Conservation (phyloP, 2,797 vertebrate species). For the Micromesistius poutassou region DNA sequence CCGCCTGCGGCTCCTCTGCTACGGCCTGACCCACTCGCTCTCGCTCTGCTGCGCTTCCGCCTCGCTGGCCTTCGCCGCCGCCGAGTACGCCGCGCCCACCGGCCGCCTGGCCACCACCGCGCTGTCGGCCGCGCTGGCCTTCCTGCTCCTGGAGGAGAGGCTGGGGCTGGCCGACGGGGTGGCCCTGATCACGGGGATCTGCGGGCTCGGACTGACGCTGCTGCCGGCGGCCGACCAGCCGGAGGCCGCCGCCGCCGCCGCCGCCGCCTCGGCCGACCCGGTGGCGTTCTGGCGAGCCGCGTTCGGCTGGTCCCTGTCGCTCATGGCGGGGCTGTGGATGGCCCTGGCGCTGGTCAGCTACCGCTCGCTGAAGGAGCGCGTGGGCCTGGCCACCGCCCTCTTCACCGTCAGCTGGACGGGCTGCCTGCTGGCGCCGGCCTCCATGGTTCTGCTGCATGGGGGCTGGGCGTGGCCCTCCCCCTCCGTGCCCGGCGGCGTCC, state of each 20-base stretch:
- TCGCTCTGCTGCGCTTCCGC: conserved; percentile 95
- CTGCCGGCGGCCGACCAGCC: conserved; percentile 72
- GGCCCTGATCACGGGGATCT: conserved; percentile 81
- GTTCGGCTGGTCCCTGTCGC: conserved; percentile 92
- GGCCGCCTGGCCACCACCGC: conserved; percentile 93
- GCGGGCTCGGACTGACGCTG: conserved; percentile 88
- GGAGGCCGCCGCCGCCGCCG: conserved; percentile 59
- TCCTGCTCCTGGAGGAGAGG: conserved; percentile 91
- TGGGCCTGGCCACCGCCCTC: conserved; percentile 91
- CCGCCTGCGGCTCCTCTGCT: conserved; percentile 86
- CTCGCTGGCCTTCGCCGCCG: conserved; percentile 88
- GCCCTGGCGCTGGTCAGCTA: conserved; percentile 94
- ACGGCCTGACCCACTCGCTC: conserved; percentile 89
- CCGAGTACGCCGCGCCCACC: conserved; percentile 86
- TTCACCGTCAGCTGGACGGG: conserved; percentile 98
- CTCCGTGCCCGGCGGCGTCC: conserved; percentile 57
- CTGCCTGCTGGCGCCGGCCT: conserved; percentile 82
- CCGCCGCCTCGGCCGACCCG: conserved; percentile 67
- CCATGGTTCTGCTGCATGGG: conserved; percentile 89
- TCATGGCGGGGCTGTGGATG: conserved; percentile 91
- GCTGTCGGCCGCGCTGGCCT: conserved; percentile 88
- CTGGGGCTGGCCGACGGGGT: conserved; percentile 81
- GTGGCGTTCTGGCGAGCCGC: conserved; percentile 88
- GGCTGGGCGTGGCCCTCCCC: conserved; percentile 82
- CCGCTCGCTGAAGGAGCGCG: conserved; percentile 88